phyloP scores from a whole-genome alignment of 2,888 invertebrate genomes.

The Cryptocephalus primarius region DNA sequence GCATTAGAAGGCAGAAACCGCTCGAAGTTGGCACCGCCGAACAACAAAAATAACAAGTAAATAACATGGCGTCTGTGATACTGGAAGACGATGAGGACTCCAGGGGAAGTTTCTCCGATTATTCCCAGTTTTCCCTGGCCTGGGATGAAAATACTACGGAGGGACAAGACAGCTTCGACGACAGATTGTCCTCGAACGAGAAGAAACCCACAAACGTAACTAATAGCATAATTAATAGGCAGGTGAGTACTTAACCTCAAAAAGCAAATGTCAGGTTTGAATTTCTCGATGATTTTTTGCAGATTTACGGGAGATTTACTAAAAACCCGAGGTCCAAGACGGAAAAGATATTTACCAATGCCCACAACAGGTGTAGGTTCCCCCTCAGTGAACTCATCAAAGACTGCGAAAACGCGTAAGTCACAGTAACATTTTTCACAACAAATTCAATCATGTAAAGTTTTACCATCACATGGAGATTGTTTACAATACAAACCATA shows the following conservation, averaged over 20 bases:
- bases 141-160: conserved; percentile 17
- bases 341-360: conserved; percentile 32
- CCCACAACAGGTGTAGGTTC: conserved; percentile 32
- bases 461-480: no score
- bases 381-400: conserved; percentile 22
- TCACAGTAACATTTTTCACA: conserved; percentile 4
- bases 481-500: no score
- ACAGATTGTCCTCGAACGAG: conserved; percentile 6
- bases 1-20: no score
- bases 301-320: conserved; percentile 34
- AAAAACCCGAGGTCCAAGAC: conserved; percentile 33
- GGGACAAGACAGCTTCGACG: conserved; percentile 13
- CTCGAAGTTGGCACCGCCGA: no score
- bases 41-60: conserved; percentile 7
- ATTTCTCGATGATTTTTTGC: conserved; percentile 15
- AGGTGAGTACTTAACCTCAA: conserved; percentile 27
- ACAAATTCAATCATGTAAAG: neutral
- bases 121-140: conserved; percentile 21
- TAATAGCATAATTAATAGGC: conserved; percentile 23
- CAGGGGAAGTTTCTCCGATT: conserved; percentile 25
- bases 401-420: conserved; percentile 26
- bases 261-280: conserved; percentile 10
- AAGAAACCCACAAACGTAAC: conserved; percentile 20
- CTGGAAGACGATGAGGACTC: conserved; percentile 25
- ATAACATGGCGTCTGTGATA: conserved; percentile 26